Conservation (phyloP, 1,140 invertebrate genomes). For the Papilio polytes region DNA sequence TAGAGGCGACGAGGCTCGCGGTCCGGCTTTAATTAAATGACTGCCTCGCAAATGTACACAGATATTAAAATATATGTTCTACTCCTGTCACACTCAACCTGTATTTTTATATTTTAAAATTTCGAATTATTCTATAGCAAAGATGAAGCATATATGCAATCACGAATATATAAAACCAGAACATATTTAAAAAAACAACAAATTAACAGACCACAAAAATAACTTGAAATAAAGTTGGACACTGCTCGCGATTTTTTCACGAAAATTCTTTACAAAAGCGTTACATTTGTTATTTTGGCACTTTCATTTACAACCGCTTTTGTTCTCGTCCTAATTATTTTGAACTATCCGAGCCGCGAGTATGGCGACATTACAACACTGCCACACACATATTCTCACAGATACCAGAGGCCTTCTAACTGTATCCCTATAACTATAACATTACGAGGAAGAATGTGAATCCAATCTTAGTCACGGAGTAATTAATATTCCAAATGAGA, state of each 20-base stretch:
- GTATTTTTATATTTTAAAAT: background rate
- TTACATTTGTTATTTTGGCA: background rate
- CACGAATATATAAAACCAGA: too few relatives aligned
- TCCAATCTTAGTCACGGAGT: background rate
- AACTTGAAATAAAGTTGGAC: background rate
- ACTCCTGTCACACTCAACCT: background rate
- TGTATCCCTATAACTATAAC: too few relatives aligned
- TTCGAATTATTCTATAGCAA: background rate
- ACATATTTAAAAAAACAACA: background rate
- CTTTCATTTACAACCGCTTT: background rate
- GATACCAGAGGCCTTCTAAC: too few relatives aligned
- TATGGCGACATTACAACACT: too few relatives aligned
- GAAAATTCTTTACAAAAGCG: background rate
- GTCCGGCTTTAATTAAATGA: constrained; percentile 4
- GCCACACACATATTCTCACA: too few relatives aligned
- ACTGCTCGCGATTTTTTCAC: background rate
- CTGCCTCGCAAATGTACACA: background rate
- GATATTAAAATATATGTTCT: background rate
- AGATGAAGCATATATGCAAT: too few relatives aligned
- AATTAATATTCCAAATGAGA: background rate
- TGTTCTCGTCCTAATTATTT: constrained; percentile 1
- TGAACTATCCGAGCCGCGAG: background rate
- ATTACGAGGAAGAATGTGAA: too few relatives aligned
- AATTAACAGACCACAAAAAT: background rate
- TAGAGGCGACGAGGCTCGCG: background rate